Evolutionary conservation across 2,888 invertebrate species (phyloP).

Genomic region (Iphiclides podalirius): DNA sequence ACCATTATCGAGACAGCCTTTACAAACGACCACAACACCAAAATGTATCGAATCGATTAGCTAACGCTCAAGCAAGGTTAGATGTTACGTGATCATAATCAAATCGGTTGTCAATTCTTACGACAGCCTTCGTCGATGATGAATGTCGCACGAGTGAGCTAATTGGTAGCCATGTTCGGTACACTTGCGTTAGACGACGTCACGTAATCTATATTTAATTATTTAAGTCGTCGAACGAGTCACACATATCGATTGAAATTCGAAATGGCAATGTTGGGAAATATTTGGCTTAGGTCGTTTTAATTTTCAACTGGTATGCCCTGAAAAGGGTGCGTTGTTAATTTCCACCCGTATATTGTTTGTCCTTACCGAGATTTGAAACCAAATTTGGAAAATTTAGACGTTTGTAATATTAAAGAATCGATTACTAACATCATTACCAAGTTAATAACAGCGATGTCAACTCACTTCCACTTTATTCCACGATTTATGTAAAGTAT

Average conservation of each 20-base stretch:
- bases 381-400: no score
- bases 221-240: slow-evolving; percentile 5
- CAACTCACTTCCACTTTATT: slow-evolving; percentile 16
- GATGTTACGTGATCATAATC: slow-evolving; percentile 49
- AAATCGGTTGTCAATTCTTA: slow-evolving; percentile 41
- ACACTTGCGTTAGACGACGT: slow-evolving; percentile 29
- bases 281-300: slow-evolving; percentile 2
- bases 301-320: no score
- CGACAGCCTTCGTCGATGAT: slow-evolving; percentile 39
- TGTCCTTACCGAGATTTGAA: neutral
- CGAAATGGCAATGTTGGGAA: slow-evolving; percentile 3
- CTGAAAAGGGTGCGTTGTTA: no score
- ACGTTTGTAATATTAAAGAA: no score
- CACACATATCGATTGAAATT: slow-evolving; percentile 9
- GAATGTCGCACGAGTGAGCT: slow-evolving; percentile 38
- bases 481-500: no score
- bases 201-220: slow-evolving; percentile 23
- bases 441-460: slow-evolving; percentile 10
- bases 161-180: slow-evolving; percentile 39
- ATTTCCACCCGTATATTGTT: no score
- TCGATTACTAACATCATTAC: no score
- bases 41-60: slow-evolving; percentile 35
- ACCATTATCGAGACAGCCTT: no score
- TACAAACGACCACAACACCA: slow-evolving; percentile 22
- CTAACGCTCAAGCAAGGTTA: slow-evolving; percentile 46